A percentile compares a stretch with the other conserved stretches of the same genome.
Conservation (phyloP, 2,113 vertebrate species). For the Grantiella picta region DNA sequence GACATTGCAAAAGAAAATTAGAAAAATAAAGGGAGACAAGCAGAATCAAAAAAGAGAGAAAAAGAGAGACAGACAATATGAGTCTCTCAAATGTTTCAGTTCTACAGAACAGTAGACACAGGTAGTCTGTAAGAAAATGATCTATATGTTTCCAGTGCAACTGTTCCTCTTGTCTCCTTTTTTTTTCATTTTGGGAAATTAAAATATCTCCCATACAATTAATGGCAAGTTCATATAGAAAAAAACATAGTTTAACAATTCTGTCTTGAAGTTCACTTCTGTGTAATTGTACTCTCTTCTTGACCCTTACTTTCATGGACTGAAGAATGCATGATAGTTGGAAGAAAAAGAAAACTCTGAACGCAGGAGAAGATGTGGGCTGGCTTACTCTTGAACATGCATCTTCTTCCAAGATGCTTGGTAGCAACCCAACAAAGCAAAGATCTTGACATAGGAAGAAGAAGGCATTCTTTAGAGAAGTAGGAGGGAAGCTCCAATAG, state of each 20-base stretch:
- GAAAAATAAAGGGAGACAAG: not conserved
- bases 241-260: not conserved
- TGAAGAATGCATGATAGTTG: not conserved
- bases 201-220: not conserved
- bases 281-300: not conserved
- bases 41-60: not conserved
- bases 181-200: not conserved
- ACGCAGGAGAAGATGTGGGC: not conserved
- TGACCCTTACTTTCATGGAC: not conserved
- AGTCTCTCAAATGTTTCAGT: not conserved
- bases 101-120: not conserved
- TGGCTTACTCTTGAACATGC: not conserved
- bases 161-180: not conserved
- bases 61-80: not conserved
- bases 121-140: not conserved
- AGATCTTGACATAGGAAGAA: not conserved
- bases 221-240: not conserved
- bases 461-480: not conserved
- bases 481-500: not conserved
- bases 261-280: conserved; percentile 2
- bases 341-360: not conserved
- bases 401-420: not conserved
- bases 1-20: not conserved
- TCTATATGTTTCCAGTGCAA: not conserved
- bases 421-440: not conserved